Percentiles rank a stretch among this genome's conserved stretches.
phyloP scores from a whole-genome alignment of 2,888 invertebrate species.

The Alloplasta piceator region DNA sequence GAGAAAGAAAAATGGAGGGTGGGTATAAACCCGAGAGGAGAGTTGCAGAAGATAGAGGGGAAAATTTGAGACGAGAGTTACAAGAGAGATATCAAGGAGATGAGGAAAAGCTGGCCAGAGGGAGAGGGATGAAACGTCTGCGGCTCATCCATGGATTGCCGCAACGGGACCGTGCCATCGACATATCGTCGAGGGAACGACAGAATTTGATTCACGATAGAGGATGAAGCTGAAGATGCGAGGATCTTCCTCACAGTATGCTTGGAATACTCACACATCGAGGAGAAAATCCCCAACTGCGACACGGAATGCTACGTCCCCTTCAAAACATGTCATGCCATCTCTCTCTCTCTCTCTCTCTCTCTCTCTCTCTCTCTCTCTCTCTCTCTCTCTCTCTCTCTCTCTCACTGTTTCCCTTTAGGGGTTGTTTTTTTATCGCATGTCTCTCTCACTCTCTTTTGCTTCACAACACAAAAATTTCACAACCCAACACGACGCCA shows the following conservation, averaged over 20 bases:
- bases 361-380: not conserved
- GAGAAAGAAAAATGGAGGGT: not conserved
- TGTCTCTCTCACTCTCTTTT: not conserved
- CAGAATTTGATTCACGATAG: slow-evolving; percentile 64
- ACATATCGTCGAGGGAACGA: slow-evolving; percentile 56
- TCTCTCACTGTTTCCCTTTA: slow-evolving; percentile 1
- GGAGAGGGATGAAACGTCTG: slow-evolving; percentile 28
- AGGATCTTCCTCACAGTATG: slow-evolving; percentile 7
- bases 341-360: not conserved
- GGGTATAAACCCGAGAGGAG: not conserved
- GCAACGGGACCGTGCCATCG: slow-evolving; percentile 56
- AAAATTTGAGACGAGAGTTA: slow-evolving; percentile 20
- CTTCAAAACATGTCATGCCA: slow-evolving; percentile 14
- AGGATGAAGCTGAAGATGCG: slow-evolving; percentile 41
- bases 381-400: not conserved
- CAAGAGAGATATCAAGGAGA: slow-evolving; percentile 15
- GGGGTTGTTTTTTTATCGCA: not conserved
- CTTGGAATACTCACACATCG: slow-evolving; percentile 18
- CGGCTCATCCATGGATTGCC: slow-evolving; percentile 42
- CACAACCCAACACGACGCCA: slow-evolving; percentile 21
- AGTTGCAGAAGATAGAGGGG: not conserved
- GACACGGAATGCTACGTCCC: slow-evolving; percentile 10
- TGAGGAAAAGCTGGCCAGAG: not conserved
- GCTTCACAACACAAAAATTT: slow-evolving; percentile 27
- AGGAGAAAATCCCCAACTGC: not conserved